phyloP scores from a whole-genome alignment of 35 echinoderm and acorn worm genomes.

The Apostichopus parvimensis region DNA sequence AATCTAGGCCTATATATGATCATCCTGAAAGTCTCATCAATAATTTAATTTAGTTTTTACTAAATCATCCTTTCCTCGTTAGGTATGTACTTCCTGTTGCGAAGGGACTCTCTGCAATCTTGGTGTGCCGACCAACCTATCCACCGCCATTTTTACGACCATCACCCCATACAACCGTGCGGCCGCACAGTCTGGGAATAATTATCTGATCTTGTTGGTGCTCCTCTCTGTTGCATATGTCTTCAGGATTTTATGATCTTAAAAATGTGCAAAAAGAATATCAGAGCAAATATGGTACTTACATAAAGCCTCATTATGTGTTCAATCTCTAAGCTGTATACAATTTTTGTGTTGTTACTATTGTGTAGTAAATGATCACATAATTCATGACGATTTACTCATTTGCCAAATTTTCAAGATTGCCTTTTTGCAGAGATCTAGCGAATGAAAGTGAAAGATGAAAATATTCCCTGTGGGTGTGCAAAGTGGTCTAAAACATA shows the following conservation, averaged over 20 bases:
- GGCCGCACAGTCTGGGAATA: neutral
- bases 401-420: no score
- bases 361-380: no score
- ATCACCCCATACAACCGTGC: slow-evolving; percentile 66
- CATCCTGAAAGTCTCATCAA: no score
- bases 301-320: neutral
- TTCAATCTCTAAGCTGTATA: neutral
- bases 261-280: neutral
- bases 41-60: no score
- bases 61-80: neutral
- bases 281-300: slow-evolving; percentile 18
- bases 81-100: slow-evolving; percentile 87
- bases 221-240: slow-evolving; percentile 40
- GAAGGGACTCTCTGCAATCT: slow-evolving; percentile 81
- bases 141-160: slow-evolving; percentile 75
- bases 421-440: no score
- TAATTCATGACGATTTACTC: no score
- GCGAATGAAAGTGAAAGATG: no score
- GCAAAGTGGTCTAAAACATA: no score
- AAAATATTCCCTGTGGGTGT: no score
- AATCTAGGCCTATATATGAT: no score
- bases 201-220: neutral
- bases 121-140: slow-evolving; percentile 67
- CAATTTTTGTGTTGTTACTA: no score
- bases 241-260: slow-evolving; percentile 36